Evolutionary conservation across 2,113 vertebrate species (phyloP).

Genomic region (Colossoma macropomum): DNA sequence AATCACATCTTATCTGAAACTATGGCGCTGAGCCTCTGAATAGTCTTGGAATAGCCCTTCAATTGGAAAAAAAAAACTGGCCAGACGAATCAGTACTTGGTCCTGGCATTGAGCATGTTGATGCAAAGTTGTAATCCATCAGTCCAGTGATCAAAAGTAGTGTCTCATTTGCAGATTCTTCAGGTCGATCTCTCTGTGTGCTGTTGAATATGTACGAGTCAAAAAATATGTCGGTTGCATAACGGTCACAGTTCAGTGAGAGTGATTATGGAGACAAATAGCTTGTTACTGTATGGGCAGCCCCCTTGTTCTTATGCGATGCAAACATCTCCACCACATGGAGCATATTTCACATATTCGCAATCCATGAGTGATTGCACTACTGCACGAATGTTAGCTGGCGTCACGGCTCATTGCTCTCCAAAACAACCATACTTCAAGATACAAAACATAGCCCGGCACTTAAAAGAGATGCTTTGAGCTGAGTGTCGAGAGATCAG

Average conservation of each 20-base stretch:
- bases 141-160: background rate
- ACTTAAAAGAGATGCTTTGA: background rate
- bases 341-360: background rate
- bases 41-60: background rate
- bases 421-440: background rate
- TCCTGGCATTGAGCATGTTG: background rate
- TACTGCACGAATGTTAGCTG: background rate
- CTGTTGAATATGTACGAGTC: background rate
- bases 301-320: background rate
- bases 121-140: background rate
- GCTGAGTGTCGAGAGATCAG: background rate
- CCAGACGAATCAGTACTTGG: background rate
- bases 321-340: background rate
- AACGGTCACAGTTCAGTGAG: background rate
- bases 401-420: background rate
- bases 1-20: conserved; percentile 20
- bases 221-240: background rate
- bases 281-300: background rate
- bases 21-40: background rate
- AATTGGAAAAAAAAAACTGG: background rate
- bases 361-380: background rate
- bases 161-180: background rate
- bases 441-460: background rate
- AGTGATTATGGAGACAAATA: background rate
- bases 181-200: background rate